These are phyloP conservation scores for Eustalomyia histrio DNA, from an alignment of 2,888 invertebrate species.

Conservation along the genomic window DNA sequence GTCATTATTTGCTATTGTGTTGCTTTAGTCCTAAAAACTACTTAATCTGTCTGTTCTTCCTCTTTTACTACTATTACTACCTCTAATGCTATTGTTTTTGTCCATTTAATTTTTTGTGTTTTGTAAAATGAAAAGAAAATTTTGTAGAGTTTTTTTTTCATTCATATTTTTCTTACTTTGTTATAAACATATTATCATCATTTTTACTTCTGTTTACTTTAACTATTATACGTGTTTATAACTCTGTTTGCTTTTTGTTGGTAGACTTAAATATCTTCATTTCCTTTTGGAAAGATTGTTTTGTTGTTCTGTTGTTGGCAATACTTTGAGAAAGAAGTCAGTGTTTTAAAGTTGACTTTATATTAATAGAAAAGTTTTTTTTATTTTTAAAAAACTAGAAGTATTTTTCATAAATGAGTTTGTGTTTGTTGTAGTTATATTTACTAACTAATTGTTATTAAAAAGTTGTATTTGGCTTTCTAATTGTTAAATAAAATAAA, in stretches of 20 bases:
- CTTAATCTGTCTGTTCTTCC: constrained; percentile 27
- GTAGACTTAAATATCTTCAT: constrained; percentile 26
- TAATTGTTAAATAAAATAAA: no score
- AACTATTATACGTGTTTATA: constrained; percentile 50
- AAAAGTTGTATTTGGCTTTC: no score
- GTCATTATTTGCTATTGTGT: constrained; percentile 3
- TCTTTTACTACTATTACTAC: constrained; percentile 9
- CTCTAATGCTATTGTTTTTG: constrained; percentile 9
- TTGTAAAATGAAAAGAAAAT: not conserved
- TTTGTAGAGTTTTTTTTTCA: constrained; percentile 6
- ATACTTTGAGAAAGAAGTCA: not conserved
- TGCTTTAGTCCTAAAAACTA: constrained; percentile 31
- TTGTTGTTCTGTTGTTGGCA: not conserved
- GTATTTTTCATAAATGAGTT: not conserved
- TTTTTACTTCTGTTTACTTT: constrained; percentile 44
- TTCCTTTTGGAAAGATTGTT: constrained; percentile 31
- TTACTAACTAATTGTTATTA: not conserved
- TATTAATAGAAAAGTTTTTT: constrained; percentile 33
- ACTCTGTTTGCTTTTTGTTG: constrained; percentile 32
- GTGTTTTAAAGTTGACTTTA: constrained; percentile 19
- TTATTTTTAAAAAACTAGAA: no score
- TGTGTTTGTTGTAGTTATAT: not conserved
- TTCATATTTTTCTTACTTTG: not conserved
- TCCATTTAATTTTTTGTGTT: constrained; percentile 18
- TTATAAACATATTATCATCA: constrained; percentile 13